Evolutionary conservation across 1,140 invertebrate genomes (phyloP).

Genomic region (Bombus waltoni): DNA sequence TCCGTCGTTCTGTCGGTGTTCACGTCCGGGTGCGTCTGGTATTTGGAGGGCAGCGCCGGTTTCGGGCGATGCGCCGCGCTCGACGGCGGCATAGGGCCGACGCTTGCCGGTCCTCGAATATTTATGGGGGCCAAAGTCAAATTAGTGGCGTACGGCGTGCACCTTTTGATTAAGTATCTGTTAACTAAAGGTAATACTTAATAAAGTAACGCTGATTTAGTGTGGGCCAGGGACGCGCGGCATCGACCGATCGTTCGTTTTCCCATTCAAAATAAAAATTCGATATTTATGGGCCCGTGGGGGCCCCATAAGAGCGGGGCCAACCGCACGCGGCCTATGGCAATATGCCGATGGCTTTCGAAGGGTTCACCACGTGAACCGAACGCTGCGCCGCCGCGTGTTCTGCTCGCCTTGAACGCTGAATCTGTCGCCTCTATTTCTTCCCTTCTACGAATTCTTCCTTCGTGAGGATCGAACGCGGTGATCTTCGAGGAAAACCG

Average conservation of each 20-base stretch:
- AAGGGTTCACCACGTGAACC: slow-evolving; percentile 42
- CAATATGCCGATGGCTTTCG: slow-evolving; percentile 66
- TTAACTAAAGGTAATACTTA: slow-evolving; percentile 84
- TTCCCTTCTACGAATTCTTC: slow-evolving; percentile 15
- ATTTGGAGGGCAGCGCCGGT: slow-evolving; percentile 71
- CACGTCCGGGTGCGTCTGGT: slow-evolving; percentile 73
- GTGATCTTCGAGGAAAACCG: no score
- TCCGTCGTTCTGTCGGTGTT: slow-evolving; percentile 53
- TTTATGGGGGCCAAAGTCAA: slow-evolving; percentile 83
- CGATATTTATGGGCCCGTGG: slow-evolving; percentile 80
- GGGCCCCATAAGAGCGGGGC: slow-evolving; percentile 40
- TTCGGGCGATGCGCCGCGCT: slow-evolving; percentile 26
- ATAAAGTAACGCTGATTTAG: slow-evolving; percentile 84
- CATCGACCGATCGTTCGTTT: slow-evolving; percentile 80
- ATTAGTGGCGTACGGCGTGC: slow-evolving; percentile 83
- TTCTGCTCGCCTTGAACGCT: slow-evolving; percentile 13
- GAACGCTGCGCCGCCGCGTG: slow-evolving; percentile 12
- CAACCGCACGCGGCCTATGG: slow-evolving; percentile 28
- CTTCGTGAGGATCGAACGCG: no score
- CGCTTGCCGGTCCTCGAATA: slow-evolving; percentile 76
- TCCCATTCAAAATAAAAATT: slow-evolving; percentile 82
- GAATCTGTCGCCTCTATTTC: slow-evolving; percentile 35
- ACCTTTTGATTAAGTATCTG: slow-evolving; percentile 84
- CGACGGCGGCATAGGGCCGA: slow-evolving; percentile 45
- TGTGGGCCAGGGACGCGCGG: slow-evolving; percentile 69